Conservation (phyloP, 2,797 vertebrate genomes). For the Poliocrania exsul region DNA sequence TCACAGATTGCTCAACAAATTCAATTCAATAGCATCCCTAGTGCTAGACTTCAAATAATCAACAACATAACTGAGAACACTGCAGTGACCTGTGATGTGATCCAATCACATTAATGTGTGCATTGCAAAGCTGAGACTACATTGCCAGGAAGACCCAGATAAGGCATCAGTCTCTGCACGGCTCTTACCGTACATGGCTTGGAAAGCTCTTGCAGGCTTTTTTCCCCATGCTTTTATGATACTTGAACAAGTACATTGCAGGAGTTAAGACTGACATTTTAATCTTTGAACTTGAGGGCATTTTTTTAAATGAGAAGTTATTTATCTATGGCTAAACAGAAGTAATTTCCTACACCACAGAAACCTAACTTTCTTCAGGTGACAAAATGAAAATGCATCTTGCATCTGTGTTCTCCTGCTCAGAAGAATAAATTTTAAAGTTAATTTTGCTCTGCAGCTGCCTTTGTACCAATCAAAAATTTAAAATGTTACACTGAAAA, state of each 20-base stretch:
- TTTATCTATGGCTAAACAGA: not conserved
- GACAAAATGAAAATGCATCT: not conserved
- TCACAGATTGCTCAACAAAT: not conserved
- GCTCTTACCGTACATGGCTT: not conserved
- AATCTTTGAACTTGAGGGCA: not conserved
- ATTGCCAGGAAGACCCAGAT: not conserved
- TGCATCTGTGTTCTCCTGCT: accelerated
- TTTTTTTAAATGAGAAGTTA: not conserved
- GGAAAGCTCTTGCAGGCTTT: not conserved
- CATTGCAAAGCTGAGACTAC: not conserved
- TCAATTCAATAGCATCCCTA: not conserved
- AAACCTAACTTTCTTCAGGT: not conserved
- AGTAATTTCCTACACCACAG: not conserved
- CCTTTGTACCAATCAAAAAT: not conserved
- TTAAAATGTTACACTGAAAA: not conserved
- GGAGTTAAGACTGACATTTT: not conserved
- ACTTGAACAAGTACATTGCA: not conserved
- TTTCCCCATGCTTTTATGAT: not conserved
- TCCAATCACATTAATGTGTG: not conserved
- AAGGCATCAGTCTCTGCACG: not conserved
- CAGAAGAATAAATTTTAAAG: not conserved
- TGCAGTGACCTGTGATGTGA: not conserved
- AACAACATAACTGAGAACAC: not conserved
- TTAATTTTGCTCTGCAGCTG: not conserved
- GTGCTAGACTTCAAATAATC: not conserved